phyloP scores from a whole-genome alignment of 2,113 vertebrate species.

The Asarcornis scutulata region DNA sequence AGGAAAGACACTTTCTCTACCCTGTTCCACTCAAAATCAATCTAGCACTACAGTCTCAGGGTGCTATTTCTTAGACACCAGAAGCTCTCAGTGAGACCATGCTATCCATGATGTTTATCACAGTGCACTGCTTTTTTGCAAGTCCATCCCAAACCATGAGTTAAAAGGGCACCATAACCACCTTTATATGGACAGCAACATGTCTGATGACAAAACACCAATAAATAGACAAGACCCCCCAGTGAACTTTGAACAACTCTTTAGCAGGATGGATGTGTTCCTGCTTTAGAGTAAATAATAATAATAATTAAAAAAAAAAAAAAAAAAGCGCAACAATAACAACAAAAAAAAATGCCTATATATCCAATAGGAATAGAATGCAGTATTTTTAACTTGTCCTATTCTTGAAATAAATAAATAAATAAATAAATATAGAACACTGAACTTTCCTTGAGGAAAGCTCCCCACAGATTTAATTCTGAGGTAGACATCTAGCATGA shows the following conservation, averaged over 20 bases:
- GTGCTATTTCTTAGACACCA: neutral
- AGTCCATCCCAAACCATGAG: neutral
- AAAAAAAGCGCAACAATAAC: too few species aligned
- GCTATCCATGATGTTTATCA: neutral
- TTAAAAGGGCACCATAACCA: neutral
- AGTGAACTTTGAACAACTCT: neutral
- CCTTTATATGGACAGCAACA: neutral
- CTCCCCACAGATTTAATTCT: neutral
- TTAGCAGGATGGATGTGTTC: neutral
- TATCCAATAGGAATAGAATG: neutral
- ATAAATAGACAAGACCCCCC: neutral
- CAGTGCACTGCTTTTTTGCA: neutral
- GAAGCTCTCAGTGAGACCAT: fast-evolving
- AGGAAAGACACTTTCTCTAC: neutral
- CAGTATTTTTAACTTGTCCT: neutral
- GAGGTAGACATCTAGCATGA: neutral
- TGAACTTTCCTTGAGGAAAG: neutral
- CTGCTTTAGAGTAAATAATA: neutral
- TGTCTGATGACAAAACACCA: neutral
- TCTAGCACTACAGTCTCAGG: neutral
- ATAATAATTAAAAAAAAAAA: neutral
- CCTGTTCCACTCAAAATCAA: neutral
- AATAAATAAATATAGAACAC: neutral
- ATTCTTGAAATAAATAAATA: neutral
- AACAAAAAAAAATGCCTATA: too few species aligned